A percentile compares a stretch with the other conserved stretches of the same genome.
phyloP scores from a whole-genome alignment of 2,797 vertebrate species.

The Lepidocolaptes lacrymiger region DNA sequence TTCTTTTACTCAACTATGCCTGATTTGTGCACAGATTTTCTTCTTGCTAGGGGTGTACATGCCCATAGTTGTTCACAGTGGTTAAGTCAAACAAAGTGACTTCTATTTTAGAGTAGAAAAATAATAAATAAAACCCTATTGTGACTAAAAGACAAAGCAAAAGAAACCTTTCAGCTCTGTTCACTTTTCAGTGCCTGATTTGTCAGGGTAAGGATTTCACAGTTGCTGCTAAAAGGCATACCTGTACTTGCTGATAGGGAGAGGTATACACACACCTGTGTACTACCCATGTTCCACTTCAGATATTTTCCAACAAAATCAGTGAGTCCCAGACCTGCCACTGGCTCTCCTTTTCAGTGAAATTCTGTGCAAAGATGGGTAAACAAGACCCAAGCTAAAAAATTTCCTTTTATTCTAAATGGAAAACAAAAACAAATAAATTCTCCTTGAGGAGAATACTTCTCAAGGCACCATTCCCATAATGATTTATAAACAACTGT shows the following conservation, averaged over 20 bases:
- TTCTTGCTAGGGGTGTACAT: background rate
- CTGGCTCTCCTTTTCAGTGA: background rate
- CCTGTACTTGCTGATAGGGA: background rate
- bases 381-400: background rate
- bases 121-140: background rate
- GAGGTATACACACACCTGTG: accelerated
- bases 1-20: background rate
- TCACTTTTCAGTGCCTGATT: background rate
- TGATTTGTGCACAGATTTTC: background rate
- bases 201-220: background rate
- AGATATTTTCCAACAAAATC: background rate
- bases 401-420: background rate
- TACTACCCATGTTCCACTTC: background rate
- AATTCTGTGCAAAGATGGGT: background rate
- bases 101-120: background rate
- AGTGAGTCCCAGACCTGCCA: background rate
- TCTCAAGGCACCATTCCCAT: background rate
- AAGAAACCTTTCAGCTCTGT: background rate
- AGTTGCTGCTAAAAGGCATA: background rate
- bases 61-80: background rate
- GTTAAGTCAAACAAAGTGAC: background rate
- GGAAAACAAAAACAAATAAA: background rate
- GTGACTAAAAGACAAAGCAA: background rate
- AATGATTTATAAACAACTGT: slow-evolving; percentile 17
- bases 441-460: background rate